Evolutionary conservation across 2,888 invertebrate species (phyloP).

Genomic region (Eledona agricola): DNA sequence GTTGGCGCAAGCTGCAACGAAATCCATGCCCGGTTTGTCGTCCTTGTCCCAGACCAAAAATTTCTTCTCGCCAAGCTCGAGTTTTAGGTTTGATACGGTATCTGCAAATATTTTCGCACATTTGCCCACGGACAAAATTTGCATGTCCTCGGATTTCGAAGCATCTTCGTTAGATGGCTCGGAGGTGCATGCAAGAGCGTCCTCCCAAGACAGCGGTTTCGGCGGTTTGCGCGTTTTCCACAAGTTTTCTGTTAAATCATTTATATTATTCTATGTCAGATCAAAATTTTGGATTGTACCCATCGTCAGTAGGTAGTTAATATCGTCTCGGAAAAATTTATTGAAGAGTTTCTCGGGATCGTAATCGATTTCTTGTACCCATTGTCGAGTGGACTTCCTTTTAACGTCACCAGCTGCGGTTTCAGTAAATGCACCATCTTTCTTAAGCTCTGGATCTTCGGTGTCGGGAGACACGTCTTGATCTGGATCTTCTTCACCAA

Average conservation of each 20-base stretch:
- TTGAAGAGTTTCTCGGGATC: slow-evolving; percentile 86
- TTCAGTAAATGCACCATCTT: slow-evolving; percentile 70
- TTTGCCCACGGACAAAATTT: slow-evolving; percentile 59
- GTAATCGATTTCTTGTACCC: slow-evolving; percentile 87
- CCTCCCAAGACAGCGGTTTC: slow-evolving; percentile 77
- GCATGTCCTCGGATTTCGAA: slow-evolving; percentile 53
- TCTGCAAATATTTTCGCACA: slow-evolving; percentile 72
- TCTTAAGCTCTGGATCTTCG: slow-evolving; percentile 87
- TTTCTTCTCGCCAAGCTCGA: slow-evolving; percentile 68
- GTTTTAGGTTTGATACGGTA: slow-evolving; percentile 72
- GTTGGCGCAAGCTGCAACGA: slow-evolving; percentile 95
- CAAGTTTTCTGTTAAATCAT: slow-evolving; percentile 71
- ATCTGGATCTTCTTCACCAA: slow-evolving; percentile 96
- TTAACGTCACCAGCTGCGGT: slow-evolving; percentile 64
- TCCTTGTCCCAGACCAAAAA: slow-evolving; percentile 98
- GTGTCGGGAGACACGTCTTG: slow-evolving; percentile 98
- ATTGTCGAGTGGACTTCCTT: slow-evolving; percentile 79
- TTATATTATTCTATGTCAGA: slow-evolving; percentile 4
- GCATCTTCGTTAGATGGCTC: slow-evolving; percentile 40
- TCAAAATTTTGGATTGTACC: slow-evolving; percentile 47
- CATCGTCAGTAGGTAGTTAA: slow-evolving; percentile 93
- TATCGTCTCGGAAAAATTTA: slow-evolving; percentile 95
- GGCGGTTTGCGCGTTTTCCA: slow-evolving; percentile 94
- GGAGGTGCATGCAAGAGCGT: slow-evolving; percentile 47
- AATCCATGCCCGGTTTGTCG: slow-evolving; percentile 91